Conservation (phyloP, 1,140 invertebrate species). For the Leptinotarsa texana region DNA sequence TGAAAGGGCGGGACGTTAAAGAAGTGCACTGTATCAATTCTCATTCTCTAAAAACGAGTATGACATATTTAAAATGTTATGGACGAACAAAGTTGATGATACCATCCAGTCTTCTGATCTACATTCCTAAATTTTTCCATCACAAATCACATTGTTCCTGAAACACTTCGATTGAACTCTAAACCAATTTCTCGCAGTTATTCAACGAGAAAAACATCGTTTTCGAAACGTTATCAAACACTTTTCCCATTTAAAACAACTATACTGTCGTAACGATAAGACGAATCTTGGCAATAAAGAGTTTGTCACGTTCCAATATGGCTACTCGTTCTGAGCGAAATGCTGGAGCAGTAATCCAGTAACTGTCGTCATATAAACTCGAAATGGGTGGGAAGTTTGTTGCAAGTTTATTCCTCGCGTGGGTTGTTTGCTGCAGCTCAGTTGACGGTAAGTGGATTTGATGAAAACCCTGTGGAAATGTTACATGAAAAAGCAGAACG, state of each 20-base stretch:
- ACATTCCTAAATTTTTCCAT: too few relatives aligned
- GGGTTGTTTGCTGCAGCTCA: neutral
- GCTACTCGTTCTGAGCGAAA: neutral
- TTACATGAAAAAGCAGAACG: too few relatives aligned
- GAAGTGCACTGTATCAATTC: too few relatives aligned
- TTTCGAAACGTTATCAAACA: neutral
- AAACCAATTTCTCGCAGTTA: too few relatives aligned
- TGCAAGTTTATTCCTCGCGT: neutral
- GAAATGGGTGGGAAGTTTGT: neutral
- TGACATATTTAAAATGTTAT: too few relatives aligned
- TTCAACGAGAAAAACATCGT: too few relatives aligned
- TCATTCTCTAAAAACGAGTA: too few relatives aligned
- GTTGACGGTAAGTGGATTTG: neutral
- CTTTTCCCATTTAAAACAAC: neutral
- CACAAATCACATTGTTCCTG: too few relatives aligned
- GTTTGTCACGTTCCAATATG: neutral
- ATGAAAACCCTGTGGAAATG: neutral
- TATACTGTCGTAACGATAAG: neutral
- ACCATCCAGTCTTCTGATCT: too few relatives aligned
- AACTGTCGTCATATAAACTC: neutral
- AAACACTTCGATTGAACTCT: too few relatives aligned
- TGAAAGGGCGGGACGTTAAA: too few relatives aligned
- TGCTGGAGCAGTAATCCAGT: neutral
- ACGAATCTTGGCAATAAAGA: neutral
- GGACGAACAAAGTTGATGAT: too few relatives aligned